These are phyloP conservation scores for Cossypha dichroa DNA, from an alignment of 2,797 vertebrate species.

Conservation along the genomic window DNA sequence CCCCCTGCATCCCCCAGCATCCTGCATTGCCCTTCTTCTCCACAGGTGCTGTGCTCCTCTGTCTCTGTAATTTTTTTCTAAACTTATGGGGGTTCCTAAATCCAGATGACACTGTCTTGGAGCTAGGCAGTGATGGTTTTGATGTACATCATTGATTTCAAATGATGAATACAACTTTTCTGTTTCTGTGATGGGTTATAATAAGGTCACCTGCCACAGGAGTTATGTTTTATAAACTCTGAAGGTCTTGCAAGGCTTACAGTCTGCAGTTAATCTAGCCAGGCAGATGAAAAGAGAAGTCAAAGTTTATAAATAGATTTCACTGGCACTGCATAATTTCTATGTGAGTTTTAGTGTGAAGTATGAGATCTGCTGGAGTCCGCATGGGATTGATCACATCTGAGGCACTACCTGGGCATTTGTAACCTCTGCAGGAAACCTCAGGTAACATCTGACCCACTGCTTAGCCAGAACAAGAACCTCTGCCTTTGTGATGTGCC, in stretches of 20 bases:
- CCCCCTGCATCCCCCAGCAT: background rate
- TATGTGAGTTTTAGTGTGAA: background rate
- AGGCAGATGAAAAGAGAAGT: background rate
- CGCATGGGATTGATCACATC: background rate
- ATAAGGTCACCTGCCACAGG: conserved; percentile 7
- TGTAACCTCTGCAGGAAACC: background rate
- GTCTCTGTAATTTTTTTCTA: background rate
- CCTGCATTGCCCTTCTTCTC: background rate
- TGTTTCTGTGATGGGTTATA: conserved; percentile 18
- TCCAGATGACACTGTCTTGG: background rate
- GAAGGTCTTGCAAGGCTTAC: background rate
- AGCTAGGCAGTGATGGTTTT: background rate
- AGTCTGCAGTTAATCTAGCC: background rate
- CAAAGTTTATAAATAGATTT: background rate
- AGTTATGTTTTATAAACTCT: conserved; percentile 18
- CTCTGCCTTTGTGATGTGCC: background rate
- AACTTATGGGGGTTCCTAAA: background rate
- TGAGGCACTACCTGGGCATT: background rate
- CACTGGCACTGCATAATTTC: background rate
- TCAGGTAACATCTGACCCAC: background rate
- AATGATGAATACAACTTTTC: conserved; percentile 24
- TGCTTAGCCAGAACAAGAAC: background rate
- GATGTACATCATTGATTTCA: background rate
- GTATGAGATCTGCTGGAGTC: background rate
- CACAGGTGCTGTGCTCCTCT: background rate